Percentiles rank a stretch among this genome's conserved stretches.
phyloP scores from a whole-genome alignment of 2,888 invertebrate genomes.

The Epinotia bilunana region DNA sequence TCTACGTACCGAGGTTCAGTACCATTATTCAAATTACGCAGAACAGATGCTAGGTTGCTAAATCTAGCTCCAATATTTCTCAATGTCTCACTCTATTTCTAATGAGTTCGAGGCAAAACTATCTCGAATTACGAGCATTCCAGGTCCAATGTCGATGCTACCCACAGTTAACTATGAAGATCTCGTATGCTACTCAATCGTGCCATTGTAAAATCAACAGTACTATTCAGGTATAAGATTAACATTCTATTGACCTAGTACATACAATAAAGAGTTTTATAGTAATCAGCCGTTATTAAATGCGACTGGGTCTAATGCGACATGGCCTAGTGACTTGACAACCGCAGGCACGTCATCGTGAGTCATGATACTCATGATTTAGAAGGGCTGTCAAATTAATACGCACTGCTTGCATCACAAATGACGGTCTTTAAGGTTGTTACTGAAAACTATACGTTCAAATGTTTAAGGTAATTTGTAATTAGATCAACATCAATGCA shows the following conservation, averaged over 20 bases:
- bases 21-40: constrained; percentile 8
- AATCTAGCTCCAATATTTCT: constrained; percentile 52
- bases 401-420: constrained; percentile 34
- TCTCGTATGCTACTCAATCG: background rate
- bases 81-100: constrained; percentile 51
- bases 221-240: background rate
- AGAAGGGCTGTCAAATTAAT: constrained; percentile 35
- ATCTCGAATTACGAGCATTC: constrained; percentile 21
- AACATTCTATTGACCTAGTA: background rate
- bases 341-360: constrained; percentile 26
- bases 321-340: constrained; percentile 40
- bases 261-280: background rate
- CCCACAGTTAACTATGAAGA: background rate
- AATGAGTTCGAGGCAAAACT: constrained; percentile 12
- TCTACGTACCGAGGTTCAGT: background rate
- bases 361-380: constrained; percentile 30
- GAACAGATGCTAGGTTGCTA: constrained; percentile 16
- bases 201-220: background rate
- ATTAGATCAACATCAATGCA: background rate
- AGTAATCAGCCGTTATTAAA: constrained; percentile 8
- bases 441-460: constrained; percentile 20
- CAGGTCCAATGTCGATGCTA: background rate
- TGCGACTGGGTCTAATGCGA: constrained; percentile 28
- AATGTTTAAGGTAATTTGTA: constrained; percentile 15
- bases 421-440: constrained; percentile 17